Evolutionary conservation across 1,140 invertebrate genomes (phyloP).

Genomic region (Brachionus rubens): DNA sequence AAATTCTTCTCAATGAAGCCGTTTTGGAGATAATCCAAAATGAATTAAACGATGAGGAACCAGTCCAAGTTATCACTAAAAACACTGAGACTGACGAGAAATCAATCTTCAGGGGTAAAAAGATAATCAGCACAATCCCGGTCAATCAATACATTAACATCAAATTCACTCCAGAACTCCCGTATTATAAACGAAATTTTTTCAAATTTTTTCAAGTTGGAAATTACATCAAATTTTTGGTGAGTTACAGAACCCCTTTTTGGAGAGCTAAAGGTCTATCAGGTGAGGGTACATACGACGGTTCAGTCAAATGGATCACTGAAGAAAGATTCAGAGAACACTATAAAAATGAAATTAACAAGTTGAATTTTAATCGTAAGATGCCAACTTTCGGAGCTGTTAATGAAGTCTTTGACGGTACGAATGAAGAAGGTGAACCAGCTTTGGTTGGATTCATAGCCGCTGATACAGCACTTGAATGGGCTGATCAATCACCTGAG

Average conservation of each 20-base stretch:
- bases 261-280: constrained; percentile 58
- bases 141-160: constrained; percentile 52
- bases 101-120: background rate
- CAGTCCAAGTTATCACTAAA: constrained; percentile 47
- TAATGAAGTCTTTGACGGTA: constrained; percentile 61
- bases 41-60: constrained; percentile 49
- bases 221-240: constrained; percentile 58
- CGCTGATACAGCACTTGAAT: constrained; percentile 54
- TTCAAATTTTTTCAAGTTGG: constrained; percentile 56
- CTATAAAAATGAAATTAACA: constrained; percentile 25
- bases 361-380: constrained; percentile 40
- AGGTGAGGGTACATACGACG: constrained; percentile 60
- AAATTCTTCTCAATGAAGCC: constrained; percentile 53
- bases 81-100: background rate
- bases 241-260: constrained; percentile 60
- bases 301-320: constrained; percentile 47
- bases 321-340: background rate
- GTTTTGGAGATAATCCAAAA: constrained; percentile 55
- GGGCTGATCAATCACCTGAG: constrained; percentile 49
- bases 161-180: constrained; percentile 55
- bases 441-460: constrained; percentile 61
- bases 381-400: constrained; percentile 50
- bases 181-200: constrained; percentile 52
- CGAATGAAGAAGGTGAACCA: constrained; percentile 54
- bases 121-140: constrained; percentile 29